Evolutionary conservation across 2,113 vertebrate species (phyloP).

Genomic region (Aleadryas rufinucha): DNA sequence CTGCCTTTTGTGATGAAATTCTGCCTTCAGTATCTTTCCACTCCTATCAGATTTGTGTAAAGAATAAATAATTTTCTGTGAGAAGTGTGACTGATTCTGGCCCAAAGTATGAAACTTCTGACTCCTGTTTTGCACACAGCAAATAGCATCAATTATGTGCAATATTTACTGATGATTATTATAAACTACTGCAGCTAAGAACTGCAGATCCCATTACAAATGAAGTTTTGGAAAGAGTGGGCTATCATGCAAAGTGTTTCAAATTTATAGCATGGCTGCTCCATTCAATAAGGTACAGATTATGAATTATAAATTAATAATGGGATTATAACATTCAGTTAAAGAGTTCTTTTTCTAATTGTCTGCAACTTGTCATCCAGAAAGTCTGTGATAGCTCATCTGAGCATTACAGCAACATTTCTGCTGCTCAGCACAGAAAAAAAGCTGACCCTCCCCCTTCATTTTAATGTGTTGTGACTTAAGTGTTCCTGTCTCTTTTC

Average conservation of each 20-base stretch:
- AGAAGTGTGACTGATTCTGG: neutral
- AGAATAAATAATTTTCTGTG: neutral
- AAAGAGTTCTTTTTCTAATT: slow-evolving; percentile 31
- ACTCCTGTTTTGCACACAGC: neutral
- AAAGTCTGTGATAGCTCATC: slow-evolving; percentile 6
- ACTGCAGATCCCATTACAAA: neutral
- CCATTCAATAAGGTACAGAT: slow-evolving; percentile 1
- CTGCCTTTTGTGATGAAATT: neutral
- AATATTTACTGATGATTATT: neutral
- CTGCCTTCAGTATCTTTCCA: neutral
- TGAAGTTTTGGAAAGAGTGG: slow-evolving; percentile 1
- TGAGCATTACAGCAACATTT: neutral
- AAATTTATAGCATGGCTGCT: slow-evolving; percentile 22
- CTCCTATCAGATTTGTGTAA: neutral
- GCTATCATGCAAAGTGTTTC: neutral
- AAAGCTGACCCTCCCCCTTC: neutral
- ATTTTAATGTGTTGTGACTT: slow-evolving; percentile 52
- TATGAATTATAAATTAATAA: slow-evolving; percentile 47
- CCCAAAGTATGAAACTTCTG: neutral
- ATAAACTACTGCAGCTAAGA: neutral
- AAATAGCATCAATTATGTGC: neutral
- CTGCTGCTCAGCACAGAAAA: neutral
- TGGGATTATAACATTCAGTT: slow-evolving; percentile 1
- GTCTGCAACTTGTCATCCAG: slow-evolving; percentile 23
- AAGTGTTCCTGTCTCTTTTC: slow-evolving; percentile 31